Conservation (phyloP, 23 tunicate species). For the Halocynthia aurantium region DNA sequence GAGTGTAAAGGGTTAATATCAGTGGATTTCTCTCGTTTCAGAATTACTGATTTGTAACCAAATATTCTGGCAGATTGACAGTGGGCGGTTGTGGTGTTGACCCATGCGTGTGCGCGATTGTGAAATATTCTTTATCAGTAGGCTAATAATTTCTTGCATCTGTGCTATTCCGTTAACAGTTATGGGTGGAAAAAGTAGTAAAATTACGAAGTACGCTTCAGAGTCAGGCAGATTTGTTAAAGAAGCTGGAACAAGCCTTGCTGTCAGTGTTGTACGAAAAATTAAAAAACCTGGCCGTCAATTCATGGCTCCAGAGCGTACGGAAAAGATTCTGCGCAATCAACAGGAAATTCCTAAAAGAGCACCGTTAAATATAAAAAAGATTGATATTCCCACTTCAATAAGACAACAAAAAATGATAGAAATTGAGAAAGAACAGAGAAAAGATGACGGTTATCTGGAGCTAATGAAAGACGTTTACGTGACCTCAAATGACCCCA, state of each 20-base stretch:
- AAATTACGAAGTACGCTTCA: background rate
- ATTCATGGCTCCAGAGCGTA: slow-evolving; percentile 71
- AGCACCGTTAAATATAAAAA: slow-evolving; percentile 74
- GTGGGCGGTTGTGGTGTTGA: too few relatives aligned
- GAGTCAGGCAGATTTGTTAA: background rate
- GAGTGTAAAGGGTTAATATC: too few relatives aligned
- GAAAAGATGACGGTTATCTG: slow-evolving; percentile 6
- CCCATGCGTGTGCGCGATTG: too few relatives aligned
- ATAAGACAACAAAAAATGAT: background rate
- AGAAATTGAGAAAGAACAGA: slow-evolving; percentile 1
- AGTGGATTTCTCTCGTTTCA: too few relatives aligned
- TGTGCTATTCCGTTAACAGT: background rate
- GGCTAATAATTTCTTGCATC: too few relatives aligned
- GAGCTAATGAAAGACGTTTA: slow-evolving; percentile 15
- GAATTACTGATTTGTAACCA: too few relatives aligned
- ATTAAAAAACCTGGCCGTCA: slow-evolving; percentile 45
- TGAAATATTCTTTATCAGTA: too few relatives aligned
- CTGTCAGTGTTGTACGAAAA: slow-evolving; percentile 15
- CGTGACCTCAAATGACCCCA: slow-evolving; percentile 14
- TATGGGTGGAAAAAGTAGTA: background rate
- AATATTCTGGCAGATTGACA: too few relatives aligned
- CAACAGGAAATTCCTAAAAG: slow-evolving; percentile 42
- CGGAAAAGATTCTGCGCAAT: slow-evolving; percentile 44
- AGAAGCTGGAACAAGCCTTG: background rate
- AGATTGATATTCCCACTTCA: slow-evolving; percentile 47